Base-by-base conservation (phyloP, 2,113 vertebrate genomes). In the Xiphias gladius region DNA sequence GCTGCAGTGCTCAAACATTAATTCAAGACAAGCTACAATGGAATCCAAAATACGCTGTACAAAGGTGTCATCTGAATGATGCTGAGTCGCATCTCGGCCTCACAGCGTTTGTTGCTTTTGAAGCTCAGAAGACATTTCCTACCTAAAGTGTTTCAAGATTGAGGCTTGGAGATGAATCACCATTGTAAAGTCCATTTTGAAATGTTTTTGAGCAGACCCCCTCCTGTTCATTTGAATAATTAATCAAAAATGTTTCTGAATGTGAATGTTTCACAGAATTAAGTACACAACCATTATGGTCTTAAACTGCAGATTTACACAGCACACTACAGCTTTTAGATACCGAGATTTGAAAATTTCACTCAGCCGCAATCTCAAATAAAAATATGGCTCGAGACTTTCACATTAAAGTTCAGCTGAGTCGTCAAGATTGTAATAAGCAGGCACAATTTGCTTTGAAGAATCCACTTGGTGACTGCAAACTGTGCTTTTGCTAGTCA, bases 391-490 rank as follows among this genome's bases (percentile, higher is more conserved):
- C 87, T 89, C 64, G 24, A 86, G 59, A 85, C 48, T 58, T 88
- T 92, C 83, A 90, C 82, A 82, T 83, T 83, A 20, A 67, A 72
- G 71, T 84, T 85, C 7, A 78, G 80, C 76, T 74, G 75, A 90
- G 86, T 92, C 41, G 83, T 82, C 91, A 87, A 91, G 93, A 94
- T 93, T 91, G 91, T 92, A 90, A 88, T 84, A 90, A 90, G 90
- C 93, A 95, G 96, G 95, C 95, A 96, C 93, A 93, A 94, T 92
- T 91, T 87, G 94, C 92, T 89, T 79, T 67, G 80, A 92, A 87
- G 63, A 79, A 92, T 95, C 90, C 93, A 93, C 92, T 91, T 93
- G 90, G 87, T 91, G 93, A 89, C 91, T 89, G 84, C 90, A 94
- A 80, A 80, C 72, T 95, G 90, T 93, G 89, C 91, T 95, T 93